Base-by-base conservation (phyloP, 2,797 vertebrate species). In the Salmo trutta region DNA sequence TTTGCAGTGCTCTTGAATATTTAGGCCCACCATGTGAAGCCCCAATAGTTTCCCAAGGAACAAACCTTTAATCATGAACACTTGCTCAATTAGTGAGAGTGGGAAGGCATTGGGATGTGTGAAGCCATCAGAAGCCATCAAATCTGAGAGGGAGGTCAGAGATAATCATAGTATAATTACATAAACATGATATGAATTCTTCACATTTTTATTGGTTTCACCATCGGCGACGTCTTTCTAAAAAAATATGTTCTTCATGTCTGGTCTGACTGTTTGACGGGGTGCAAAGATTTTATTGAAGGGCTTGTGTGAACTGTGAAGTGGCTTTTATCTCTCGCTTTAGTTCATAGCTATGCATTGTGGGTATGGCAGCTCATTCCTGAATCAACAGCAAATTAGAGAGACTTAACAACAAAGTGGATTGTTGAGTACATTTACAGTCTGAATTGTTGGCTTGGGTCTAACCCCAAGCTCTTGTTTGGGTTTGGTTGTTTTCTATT, bases 181-280 rank as follows among this genome's bases (percentile, higher is more conserved):
- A 91, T 91, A 94, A 94, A 92, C 92, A 93, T 89, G 8, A 92
- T 89, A 92, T 89, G 87, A 83, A 93, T 93, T 93, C 86, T 79
- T 93, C 82, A 90, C 91, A 90, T 79, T 82, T 91, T 91, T 90
- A 90, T 90, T 87, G 89, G 88, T 91, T 91, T 84, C 90, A 83
- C 87, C 85, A 76, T 90, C 85, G 77, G 64, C 85, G 89, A 82
- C 87, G 81, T 82, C 81, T 89, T 87, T 87, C 0, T 10, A 47
- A 47, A 36, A 88, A 86, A 82, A 84, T 84, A 72, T 36, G 5
- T 62, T 62, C 3, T 77, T 74, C 65, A 78, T 16, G 15, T 79
- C 79, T 88, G 88, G 92, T 24, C 89, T 89, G 87, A 83, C 90
- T 92, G 78, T 90, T 89, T 85, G 84, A 91, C 10, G 10, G 10